Evolutionary conservation across 1,140 invertebrate genomes (phyloP), one percentile per base, ranked within the genome.

Genomic region (Drosophila equinoxialis): DNA sequence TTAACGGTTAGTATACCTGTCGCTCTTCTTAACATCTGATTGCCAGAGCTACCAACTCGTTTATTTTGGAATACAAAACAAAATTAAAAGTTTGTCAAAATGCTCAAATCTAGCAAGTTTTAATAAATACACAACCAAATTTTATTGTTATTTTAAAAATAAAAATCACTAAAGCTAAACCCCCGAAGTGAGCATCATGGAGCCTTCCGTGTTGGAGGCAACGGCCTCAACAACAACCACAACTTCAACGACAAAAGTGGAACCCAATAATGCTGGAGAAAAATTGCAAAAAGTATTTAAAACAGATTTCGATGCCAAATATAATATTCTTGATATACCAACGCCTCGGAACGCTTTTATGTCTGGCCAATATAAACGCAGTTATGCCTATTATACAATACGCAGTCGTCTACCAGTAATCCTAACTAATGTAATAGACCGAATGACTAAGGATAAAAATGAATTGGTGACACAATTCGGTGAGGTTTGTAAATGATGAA

Each of bases 381-480:
- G 97, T 90, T 98, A 97, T 93, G 97, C 97, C 8, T 98, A 96
- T 92, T 92, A 93, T 71, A 97, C 97, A 0, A 93, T 99, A 6
- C 97, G 96, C 82, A 96, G 98, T 81, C 94, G 97, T 70, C 92
- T 98, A 67, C 98, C 98, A 39, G 94, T 98, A 0, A 98, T 98
- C 82, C 89, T 99, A 65, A 98, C 98, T 1, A 96, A 96, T 93
- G 93, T 98, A n/a, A 95, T 98, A 74, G 98, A 99, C 92, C 94
- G 94, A 60, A 78, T 98, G 41, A 96, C 95, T 51, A 94, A 95
- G 80, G 95, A 96, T 77, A 97, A 97, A 86, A 93, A 94, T 30
- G 92, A 94, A 68, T 95, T 98, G 71, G 92, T 93, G 68, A 85
- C 94, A 42, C 79, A 94, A 72, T 94, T 95, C 93, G 95, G 95